These are phyloP conservation scores for Phylloscopus trochilus DNA, from an alignment of 2,113 vertebrate genomes.

Conservation along the genomic window DNA sequence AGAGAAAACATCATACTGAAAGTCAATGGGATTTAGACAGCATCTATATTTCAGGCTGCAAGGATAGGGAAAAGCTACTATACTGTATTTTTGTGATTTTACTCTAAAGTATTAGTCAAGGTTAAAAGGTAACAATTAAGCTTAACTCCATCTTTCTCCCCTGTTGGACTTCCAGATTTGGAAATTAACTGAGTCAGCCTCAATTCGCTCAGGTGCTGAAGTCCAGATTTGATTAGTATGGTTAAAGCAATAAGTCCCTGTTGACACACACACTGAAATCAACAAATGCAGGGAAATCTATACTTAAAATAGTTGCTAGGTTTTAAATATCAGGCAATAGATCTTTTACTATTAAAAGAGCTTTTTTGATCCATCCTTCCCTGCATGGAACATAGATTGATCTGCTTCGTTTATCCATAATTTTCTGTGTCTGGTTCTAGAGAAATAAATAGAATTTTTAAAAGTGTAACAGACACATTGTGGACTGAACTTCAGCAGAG, in stretches of 20 bases:
- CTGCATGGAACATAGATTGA: not conserved
- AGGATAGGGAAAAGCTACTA: not conserved
- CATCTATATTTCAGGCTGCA: not conserved
- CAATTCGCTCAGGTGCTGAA: not conserved
- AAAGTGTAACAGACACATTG: not conserved
- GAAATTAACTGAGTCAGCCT: not conserved
- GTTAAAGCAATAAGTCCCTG: not conserved
- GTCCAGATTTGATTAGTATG: not conserved
- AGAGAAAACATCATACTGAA: not conserved
- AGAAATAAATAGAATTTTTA: not conserved
- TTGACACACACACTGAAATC: not conserved
- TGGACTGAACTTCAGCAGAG: not conserved
- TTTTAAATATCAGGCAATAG: not conserved
- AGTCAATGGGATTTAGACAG: not conserved
- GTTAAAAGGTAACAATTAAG: conserved; percentile 14
- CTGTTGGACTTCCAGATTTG: not conserved
- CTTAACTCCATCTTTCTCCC: not conserved
- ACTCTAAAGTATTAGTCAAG: not conserved
- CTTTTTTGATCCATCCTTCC: not conserved
- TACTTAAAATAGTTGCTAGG: not conserved
- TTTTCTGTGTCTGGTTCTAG: not conserved
- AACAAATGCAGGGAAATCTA: not conserved
- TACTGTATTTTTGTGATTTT: not conserved
- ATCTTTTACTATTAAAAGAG: not conserved
- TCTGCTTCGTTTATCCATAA: not conserved